Base-by-base conservation (phyloP, 1,140 invertebrate species). In the Cydia amplana region DNA sequence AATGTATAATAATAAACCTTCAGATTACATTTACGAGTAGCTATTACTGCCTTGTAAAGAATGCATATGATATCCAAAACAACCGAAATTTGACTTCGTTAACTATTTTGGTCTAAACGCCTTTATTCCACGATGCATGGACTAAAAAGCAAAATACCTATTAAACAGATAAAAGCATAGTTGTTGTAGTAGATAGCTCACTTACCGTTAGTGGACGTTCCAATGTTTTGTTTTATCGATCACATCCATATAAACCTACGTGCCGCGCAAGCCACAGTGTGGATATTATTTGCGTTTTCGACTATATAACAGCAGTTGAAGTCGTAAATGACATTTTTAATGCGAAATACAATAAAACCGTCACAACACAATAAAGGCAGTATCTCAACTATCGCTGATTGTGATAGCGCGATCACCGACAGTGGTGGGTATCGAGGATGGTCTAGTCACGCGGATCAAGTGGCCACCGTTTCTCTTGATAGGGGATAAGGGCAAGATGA, bases 401-500 rank as follows among this genome's bases (percentile, higher is more conserved):
- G 73, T 75, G 79, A 83, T 88, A 85, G 81, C 75, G 63, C 77
- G 74, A 67, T 75, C 36, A 64, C 65, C 55, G 77, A 76, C 81
- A 78, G 65, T 23, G 76, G 74, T 77, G 43, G 73, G 60, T 78
- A 76, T 49, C 74, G 80, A 74, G 72, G 75, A 76, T 72, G 67
- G 75, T 78, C 73, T 25, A 85, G 85, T 86, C 85, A 87, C 84
- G 84, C 86, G 85, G 81, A 75, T 81, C 70, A 77, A 85, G 79
- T 84, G 80, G 74, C n/a, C 55, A 40, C 77, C 63, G 49, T 78
- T 77, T 80, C 10, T 60, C 20, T 12, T 80, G 87, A 90, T 90
- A 91, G 86, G 81, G 82, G 83, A 86, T 86, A 84, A 86, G 82
- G 82, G 77, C 77, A 75, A 82, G 79, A 86, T 81, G 83, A 82